Evolutionary conservation across 2,113 vertebrate genomes (phyloP).

Genomic region (Cyanistes caeruleus): DNA sequence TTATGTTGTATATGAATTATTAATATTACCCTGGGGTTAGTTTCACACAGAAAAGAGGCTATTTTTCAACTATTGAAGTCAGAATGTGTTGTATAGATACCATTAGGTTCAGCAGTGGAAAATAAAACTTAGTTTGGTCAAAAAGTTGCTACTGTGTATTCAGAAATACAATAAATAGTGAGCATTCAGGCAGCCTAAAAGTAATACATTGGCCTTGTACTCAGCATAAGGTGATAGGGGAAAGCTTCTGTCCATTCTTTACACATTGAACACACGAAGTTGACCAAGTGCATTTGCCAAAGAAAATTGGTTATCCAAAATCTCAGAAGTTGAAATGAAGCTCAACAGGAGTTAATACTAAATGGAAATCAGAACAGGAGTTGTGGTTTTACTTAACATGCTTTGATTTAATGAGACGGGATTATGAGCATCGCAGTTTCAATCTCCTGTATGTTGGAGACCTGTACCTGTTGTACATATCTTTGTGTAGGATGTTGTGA

Average conservation of each 20-base stretch:
- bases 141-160: not conserved
- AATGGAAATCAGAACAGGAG: not conserved
- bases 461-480: not conserved
- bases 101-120: not conserved
- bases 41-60: constrained; percentile 53
- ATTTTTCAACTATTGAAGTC: constrained; percentile 25
- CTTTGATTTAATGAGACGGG: not conserved
- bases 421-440: not conserved
- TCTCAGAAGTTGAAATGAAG: not conserved
- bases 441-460: not conserved
- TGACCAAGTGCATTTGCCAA: not conserved
- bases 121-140: not conserved
- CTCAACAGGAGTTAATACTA: not conserved
- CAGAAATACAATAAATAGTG: not conserved
- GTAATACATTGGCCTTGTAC: not conserved
- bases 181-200: not conserved
- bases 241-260: not conserved
- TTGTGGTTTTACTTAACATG: not conserved
- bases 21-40: constrained; percentile 23
- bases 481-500: not conserved
- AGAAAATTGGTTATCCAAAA: not conserved
- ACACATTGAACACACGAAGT: not conserved
- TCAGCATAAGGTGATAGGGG: not conserved
- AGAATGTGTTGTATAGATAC: not conserved
- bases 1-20: constrained; percentile 43